These are phyloP conservation scores for Athalia rosae DNA, from an alignment of 2,888 invertebrate species.

Conservation along the genomic window DNA sequence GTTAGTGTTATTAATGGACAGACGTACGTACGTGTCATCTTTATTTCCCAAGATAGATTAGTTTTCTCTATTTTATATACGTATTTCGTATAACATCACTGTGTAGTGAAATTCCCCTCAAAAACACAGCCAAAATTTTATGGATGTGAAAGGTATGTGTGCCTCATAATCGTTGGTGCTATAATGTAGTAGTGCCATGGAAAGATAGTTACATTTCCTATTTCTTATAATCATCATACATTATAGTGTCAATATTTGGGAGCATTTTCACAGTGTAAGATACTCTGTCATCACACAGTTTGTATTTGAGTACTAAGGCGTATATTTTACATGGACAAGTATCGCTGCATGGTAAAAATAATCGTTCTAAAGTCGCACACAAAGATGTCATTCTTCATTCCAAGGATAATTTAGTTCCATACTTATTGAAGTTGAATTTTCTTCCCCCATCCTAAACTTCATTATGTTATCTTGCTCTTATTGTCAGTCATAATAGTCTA, in stretches of 20 bases:
- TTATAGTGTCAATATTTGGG: too few relatives aligned
- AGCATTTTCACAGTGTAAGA: too few relatives aligned
- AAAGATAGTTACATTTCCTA: not conserved
- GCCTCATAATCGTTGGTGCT: not conserved
- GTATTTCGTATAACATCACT: too few relatives aligned
- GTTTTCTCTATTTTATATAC: not conserved
- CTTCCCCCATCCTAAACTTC: not conserved
- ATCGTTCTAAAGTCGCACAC: too few relatives aligned
- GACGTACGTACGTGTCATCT: not conserved
- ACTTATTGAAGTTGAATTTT: not conserved
- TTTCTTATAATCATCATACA: not conserved
- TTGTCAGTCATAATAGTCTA: not conserved
- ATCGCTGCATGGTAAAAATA: too few relatives aligned
- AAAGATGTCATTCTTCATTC: too few relatives aligned
- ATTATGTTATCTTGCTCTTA: not conserved
- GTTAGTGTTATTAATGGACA: conserved; percentile 1
- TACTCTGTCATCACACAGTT: too few relatives aligned
- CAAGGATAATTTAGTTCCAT: too few relatives aligned
- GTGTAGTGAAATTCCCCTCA: not conserved
- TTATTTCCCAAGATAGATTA: not conserved
- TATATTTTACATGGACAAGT: too few relatives aligned
- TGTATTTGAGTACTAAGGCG: too few relatives aligned
- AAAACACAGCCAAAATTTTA: not conserved
- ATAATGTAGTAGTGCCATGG: not conserved
- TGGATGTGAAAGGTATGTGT: not conserved